Evolutionary conservation across 2,797 vertebrate species (phyloP).

Genomic region (Platyrinchus mystaceus): DNA sequence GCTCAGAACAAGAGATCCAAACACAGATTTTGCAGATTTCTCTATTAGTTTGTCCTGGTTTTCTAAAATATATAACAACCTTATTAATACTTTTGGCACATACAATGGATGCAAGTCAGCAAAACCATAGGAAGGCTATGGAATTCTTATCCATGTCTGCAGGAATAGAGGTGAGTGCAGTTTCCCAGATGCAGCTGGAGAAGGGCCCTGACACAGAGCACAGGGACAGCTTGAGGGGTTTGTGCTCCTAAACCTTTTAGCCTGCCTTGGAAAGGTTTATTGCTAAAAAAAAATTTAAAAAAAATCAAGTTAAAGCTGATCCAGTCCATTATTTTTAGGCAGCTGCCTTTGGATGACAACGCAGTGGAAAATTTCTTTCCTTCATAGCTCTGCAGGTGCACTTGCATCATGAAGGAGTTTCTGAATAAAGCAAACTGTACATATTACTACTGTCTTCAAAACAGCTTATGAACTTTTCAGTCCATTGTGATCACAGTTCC

Average conservation of each 20-base stretch:
- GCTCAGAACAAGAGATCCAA: neutral
- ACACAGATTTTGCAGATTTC: neutral
- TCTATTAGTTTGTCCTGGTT: neutral
- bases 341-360: neutral
- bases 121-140: neutral
- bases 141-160: neutral
- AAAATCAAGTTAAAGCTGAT: neutral
- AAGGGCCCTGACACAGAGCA: neutral
- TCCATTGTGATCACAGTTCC: conserved; percentile 58
- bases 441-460: conserved; percentile 56
- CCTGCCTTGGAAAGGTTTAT: neutral
- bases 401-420: conserved; percentile 50
- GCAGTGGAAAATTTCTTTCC: conserved; percentile 53
- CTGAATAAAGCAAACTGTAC: conserved; percentile 63
- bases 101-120: neutral
- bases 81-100: rapidly evolving
- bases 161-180: neutral
- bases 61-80: rapidly evolving
- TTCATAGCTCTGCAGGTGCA: conserved; percentile 47
- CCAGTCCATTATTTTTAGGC: conserved; percentile 22
- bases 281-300: neutral
- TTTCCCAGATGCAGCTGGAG: neutral
- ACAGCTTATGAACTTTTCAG: conserved; percentile 61
- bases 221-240: neutral
- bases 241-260: neutral